Evolutionary conservation across 2,797 vertebrate genomes (phyloP).

Genomic region (Neoniphon sammara): DNA sequence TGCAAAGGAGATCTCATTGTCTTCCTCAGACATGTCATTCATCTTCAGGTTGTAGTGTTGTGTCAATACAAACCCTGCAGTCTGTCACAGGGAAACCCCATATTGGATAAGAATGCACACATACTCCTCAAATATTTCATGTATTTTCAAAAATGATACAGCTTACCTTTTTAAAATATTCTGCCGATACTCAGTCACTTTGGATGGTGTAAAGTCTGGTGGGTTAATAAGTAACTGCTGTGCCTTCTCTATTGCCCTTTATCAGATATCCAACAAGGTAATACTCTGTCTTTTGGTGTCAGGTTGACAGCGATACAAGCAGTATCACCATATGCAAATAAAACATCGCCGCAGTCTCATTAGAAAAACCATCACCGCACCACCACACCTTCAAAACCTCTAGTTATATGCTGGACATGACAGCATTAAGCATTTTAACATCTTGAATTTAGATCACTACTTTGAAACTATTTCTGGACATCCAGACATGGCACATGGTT

Average conservation of each 20-base stretch:
- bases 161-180: constrained; percentile 37
- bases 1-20: constrained; percentile 80
- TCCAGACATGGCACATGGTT: too few relatives aligned
- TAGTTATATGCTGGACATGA: too few relatives aligned
- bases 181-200: background rate
- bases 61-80: background rate
- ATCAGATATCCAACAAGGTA: constrained; percentile 15
- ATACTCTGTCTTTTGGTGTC: too few relatives aligned
- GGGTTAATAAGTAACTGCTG: constrained; percentile 71
- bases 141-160: background rate
- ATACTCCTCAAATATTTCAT: too few relatives aligned
- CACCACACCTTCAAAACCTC: too few relatives aligned
- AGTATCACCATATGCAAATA: background rate
- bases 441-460: too few relatives aligned
- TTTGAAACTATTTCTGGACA: too few relatives aligned
- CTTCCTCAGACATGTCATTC: constrained; percentile 73
- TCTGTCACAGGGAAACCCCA: background rate
- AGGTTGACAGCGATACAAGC: background rate
- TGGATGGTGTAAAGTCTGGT: constrained; percentile 66
- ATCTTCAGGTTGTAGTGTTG: constrained; percentile 50
- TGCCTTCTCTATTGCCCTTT: constrained; percentile 70
- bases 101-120: background rate
- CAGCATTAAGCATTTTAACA: too few relatives aligned
- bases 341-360: background rate
- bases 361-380: too few relatives aligned